Conservation (phyloP, 2,113 vertebrate species). For the Podarcis raffonei region DNA sequence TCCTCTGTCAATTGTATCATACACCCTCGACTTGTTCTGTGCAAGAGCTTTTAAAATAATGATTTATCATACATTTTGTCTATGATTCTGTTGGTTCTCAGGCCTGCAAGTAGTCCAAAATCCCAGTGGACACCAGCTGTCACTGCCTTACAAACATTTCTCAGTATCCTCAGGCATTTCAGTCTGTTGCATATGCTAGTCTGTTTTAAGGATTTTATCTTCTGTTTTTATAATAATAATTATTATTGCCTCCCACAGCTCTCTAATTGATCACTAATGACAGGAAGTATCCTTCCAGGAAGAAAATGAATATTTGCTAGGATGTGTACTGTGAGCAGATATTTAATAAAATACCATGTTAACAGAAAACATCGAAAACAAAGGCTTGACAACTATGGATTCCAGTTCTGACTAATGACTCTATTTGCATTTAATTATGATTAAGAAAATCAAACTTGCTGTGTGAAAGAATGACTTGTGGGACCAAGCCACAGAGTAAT, state of each 20-base stretch:
- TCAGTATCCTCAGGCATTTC: too few species aligned
- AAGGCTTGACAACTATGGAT: constrained; percentile 27
- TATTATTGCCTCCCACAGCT: constrained; percentile 37
- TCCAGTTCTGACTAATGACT: constrained; percentile 29
- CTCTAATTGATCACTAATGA: constrained; percentile 60
- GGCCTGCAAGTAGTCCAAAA: background rate
- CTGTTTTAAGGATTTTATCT: too few species aligned
- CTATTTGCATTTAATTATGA: constrained; percentile 57
- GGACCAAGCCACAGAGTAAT: background rate
- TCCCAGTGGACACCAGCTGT: too few species aligned
- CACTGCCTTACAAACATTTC: too few species aligned
- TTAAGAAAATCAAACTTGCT: constrained; percentile 44
- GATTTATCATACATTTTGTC: background rate
- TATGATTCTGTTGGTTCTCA: background rate
- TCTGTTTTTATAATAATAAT: too few species aligned
- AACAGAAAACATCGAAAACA: constrained; percentile 44
- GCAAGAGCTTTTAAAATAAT: background rate
- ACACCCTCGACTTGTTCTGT: background rate
- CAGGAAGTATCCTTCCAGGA: constrained; percentile 31
- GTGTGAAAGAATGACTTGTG: constrained; percentile 1
- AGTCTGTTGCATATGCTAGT: too few species aligned
- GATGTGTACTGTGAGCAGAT: constrained; percentile 35
- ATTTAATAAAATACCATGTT: constrained; percentile 46
- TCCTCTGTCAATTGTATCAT: background rate
- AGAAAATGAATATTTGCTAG: constrained; percentile 48